A percentile compares a stretch with the other conserved stretches of the same genome.
Conservation (phyloP, 2,113 vertebrate species). For the Ameiurus melas region DNA sequence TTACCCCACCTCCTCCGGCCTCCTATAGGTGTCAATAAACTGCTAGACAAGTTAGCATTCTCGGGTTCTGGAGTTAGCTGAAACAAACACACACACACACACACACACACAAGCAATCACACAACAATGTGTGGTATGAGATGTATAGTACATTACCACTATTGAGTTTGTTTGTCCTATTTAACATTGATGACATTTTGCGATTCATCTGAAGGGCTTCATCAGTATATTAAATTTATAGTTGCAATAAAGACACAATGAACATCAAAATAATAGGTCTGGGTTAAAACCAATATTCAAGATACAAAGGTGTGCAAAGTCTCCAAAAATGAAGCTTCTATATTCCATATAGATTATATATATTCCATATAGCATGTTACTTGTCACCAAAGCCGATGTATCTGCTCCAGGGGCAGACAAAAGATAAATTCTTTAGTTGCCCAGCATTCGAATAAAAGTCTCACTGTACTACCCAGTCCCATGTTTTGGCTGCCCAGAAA, state of each 20-base stretch:
- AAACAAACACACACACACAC: not conserved
- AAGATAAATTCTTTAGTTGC: not conserved
- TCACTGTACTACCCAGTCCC: not conserved
- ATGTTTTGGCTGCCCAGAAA: not conserved
- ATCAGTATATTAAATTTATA: not conserved
- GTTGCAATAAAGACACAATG: not conserved
- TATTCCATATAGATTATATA: not conserved
- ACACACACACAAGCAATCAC: not conserved
- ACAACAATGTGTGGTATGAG: not conserved
- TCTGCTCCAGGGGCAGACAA: not conserved
- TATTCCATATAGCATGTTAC: not conserved
- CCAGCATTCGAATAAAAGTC: no score
- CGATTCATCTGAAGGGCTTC: not conserved
- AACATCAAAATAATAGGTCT: not conserved
- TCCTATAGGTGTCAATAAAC: conserved; percentile 78
- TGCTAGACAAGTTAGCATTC: conserved; percentile 68
- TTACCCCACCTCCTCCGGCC: conserved; percentile 84
- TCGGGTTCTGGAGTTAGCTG: conserved; percentile 70
- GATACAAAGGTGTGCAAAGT: not conserved
- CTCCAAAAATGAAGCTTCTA: not conserved
- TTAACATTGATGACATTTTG: not conserved
- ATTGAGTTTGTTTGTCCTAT: not conserved
- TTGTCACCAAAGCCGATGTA: not conserved
- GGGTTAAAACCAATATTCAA: not conserved
- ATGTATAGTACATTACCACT: not conserved